Evolutionary conservation across 2,888 invertebrate species (phyloP), one percentile per base, ranked within the genome.

Genomic region (Abrostola triplasia): DNA sequence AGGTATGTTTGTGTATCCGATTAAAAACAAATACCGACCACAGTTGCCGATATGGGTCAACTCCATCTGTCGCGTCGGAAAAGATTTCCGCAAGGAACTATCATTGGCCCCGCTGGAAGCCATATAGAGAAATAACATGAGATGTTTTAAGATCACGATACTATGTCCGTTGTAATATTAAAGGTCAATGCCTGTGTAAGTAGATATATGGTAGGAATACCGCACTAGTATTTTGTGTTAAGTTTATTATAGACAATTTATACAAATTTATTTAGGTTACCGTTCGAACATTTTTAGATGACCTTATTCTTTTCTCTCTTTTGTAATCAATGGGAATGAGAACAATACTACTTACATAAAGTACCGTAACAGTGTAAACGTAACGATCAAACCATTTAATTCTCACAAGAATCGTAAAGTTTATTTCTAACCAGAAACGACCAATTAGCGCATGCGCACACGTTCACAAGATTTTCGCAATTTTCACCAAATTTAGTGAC

Each of bases 401-500:
- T 47, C 47, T 53, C 50, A 50, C 41, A 53, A 59, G 51, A 49
- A 52, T 52, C 54, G 49, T 72, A 58, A 72, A 67, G 24, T 63
- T 60, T 51, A 42, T 36, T 63, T 67, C 35, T 12, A 42, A 62
- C 54, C 60, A 38, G 44, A 62, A 70, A 73, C 51, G 41, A 60
- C 49, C 73, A 64, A 72, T 73, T 73, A 72, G 53, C 51, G 44
- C 38, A 36, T 50, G 49, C 51, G n/a, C n/a, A 67, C 57, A 49
- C 36, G 56, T 60, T 36, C 11, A 35, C 50, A 47, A 70, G 42
- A 47, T 52, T 56, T 47, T 52, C 48, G 13, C 40, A 38, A 47
- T 41, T 58, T 59, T 64, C 42, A 59, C 48, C 40, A 59, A 64
- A 53, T 55, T 56, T 49, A 47, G 68, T 63, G 72, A 74, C 77